phyloP scores from a whole-genome alignment of 2,113 vertebrate genomes.

The Brienomyrus brachyistius region DNA sequence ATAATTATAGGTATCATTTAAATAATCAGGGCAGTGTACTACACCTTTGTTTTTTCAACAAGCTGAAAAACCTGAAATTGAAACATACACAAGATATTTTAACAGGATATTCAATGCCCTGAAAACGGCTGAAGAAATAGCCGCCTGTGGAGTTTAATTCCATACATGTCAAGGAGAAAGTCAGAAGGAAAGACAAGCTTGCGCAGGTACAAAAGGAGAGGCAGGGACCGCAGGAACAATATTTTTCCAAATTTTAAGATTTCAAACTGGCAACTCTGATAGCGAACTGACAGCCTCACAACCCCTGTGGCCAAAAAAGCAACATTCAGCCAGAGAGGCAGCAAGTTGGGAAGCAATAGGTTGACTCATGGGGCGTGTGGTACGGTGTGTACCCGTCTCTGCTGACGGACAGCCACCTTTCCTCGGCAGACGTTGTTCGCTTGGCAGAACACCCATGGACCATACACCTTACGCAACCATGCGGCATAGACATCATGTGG shows the following conservation, averaged over 20 bases:
- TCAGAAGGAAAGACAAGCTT: not conserved
- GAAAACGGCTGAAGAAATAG: not conserved
- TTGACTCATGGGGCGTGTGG: not conserved
- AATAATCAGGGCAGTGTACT: not conserved
- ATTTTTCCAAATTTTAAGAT: not conserved
- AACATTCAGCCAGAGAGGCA: not conserved
- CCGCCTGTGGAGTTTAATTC: not conserved
- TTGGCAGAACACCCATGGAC: not conserved
- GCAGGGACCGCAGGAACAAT: not conserved
- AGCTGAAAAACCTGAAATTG: not conserved
- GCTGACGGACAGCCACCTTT: not conserved
- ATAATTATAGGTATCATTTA: not conserved
- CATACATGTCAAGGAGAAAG: not conserved
- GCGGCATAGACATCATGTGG: not conserved
- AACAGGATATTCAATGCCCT: not conserved
- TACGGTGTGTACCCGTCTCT: not conserved
- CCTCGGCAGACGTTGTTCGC: not conserved
- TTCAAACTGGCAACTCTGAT: conserved; percentile 4
- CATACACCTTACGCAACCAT: not conserved
- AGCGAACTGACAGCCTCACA: not conserved
- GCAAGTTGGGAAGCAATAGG: not conserved
- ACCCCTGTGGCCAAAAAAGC: not conserved
- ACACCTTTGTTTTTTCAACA: not conserved
- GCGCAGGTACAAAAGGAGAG: not conserved
- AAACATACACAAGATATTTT: not conserved